Base-by-base conservation (phyloP, 92 coral and sea anemone genomes). In the Siderastrea radians region DNA sequence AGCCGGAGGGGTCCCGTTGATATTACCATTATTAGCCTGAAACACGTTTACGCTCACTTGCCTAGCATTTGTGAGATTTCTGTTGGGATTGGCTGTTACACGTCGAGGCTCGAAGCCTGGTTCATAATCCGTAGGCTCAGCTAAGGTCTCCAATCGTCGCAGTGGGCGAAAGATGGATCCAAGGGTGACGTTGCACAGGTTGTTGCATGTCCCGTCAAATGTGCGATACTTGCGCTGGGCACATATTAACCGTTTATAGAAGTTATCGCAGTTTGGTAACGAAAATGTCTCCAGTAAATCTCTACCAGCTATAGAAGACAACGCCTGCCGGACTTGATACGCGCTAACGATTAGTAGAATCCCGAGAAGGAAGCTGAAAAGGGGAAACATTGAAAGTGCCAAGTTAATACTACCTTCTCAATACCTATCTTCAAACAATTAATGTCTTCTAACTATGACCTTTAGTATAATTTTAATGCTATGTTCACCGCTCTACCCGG, bases 181-280 rank as follows among this genome's bases (percentile, higher is more conserved):
- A 2, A 4, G 9, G 13, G 74, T 45, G 1, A 60, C 76, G 4
- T 69, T 73, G 38, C 79, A 69, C 5, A 88, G 82, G 51, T 88
- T 88, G 82, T 88, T 88, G 62, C 91, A 88, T 0, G 61, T 60
- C 26, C 91, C 91, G 59, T 60, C 76, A 72, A 88, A 74, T 5
- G 87, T 88, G 45, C 91, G 91, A 49, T 17, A 83, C 71, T 72
- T 61, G 3, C 49, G 7, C 38, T 83, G 26, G 2, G 49, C 47
- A 26, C 79, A 72, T 0, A 1, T 1, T 0, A 83, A 13, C 3
- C 79, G 55, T 12, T 15, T 10, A 10, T 10, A 6, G 12, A 72
- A 38, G 6, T 38, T 6, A 59, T 83, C 72, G 68, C 87, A 83
- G 61, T 59, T 59, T 2, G 12, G 0, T 3, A 59, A 15, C 12